Base-by-base conservation (phyloP, 64 coral and sea anemone species). In the Orbicella faveolata region DNA sequence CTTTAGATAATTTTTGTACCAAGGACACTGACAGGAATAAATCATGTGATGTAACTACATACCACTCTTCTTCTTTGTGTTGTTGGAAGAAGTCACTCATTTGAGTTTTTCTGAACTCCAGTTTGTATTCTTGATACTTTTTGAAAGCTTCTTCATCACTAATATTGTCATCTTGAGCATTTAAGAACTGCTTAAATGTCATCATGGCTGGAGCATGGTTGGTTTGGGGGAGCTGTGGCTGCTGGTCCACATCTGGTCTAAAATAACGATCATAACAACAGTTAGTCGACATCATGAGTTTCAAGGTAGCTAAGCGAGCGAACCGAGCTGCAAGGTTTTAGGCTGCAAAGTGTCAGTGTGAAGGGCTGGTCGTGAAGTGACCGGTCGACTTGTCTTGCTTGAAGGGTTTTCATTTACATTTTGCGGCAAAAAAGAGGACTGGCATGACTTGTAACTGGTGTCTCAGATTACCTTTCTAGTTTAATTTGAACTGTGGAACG, bases 31-130 rank as follows among this genome's bases (percentile, higher is more conserved):
- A 20, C 57, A 55, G 16, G 34, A 34, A 34, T 75, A 59, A 16
- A 16, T 14, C 54, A 57, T 19, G 37, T 30, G 21, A 61, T 21
- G 1, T 13, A 80, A 68, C 5, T 62, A 88, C 96, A 79, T 98
- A 98, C 96, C 96, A 98, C 88, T 98, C 96, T 37, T 98, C 96
- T 10, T 95, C 96, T 85, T 98, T 98, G 79, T 98, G 96, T 4
- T 90, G 84, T 21, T 87, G 88, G 65, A 98, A 98, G 86, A 98
- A 98, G 80, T 98, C 96, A 21, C 86, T 92, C 75, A 98, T 95
- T 90, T 98, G 96, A 36, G 96, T 98, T 90, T 98, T 98, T 67
- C 87, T 87, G 77, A 98, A 98, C 54, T 98, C 96, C 52, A 98
- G 75, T 86, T 98, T 98, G 41, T 98, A 98, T 41, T 95, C 96